Evolutionary conservation across 1,140 invertebrate genomes (phyloP).

Genomic region (Drosophila gunungcola): DNA sequence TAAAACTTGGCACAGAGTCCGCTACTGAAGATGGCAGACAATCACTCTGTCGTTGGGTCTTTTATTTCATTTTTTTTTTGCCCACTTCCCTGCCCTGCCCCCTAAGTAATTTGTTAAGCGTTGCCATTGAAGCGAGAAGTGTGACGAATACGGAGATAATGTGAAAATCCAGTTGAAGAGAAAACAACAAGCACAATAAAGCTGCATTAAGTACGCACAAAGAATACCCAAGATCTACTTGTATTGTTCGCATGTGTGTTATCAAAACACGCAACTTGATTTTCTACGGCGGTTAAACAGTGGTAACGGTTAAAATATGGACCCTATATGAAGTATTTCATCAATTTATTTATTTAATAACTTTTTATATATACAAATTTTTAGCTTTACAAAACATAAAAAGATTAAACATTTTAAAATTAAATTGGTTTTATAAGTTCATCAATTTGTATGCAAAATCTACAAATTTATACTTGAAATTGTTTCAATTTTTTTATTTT

Average conservation of each 20-base stretch:
- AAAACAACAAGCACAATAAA: constrained; percentile 35
- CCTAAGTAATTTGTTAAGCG: constrained; percentile 65
- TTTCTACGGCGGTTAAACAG: constrained; percentile 15
- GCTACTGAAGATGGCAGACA: constrained; percentile 43
- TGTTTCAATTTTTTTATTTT: too few relatives aligned
- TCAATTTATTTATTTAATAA: background rate
- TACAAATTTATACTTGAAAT: too few relatives aligned
- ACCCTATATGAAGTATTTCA: background rate
- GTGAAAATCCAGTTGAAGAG: constrained; percentile 39
- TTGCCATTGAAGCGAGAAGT: constrained; percentile 68
- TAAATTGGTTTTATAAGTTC: too few relatives aligned
- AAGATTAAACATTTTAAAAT: too few relatives aligned
- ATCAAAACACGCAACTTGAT: constrained; percentile 39
- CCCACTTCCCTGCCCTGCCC: constrained; percentile 18
- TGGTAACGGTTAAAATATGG: constrained; percentile 30
- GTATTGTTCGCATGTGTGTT: constrained; percentile 31
- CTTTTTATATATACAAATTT: background rate
- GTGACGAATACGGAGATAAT: constrained; percentile 72
- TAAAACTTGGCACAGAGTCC: constrained; percentile 46
- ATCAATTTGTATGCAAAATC: too few relatives aligned
- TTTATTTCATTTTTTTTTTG: constrained; percentile 3
- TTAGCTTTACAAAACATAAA: too few relatives aligned
- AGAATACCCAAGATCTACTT: constrained; percentile 34
- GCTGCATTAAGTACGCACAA: constrained; percentile 14
- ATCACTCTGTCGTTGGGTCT: constrained; percentile 5